Conservation (phyloP, 2,888 invertebrate species). For the Amaurobius ferox region DNA sequence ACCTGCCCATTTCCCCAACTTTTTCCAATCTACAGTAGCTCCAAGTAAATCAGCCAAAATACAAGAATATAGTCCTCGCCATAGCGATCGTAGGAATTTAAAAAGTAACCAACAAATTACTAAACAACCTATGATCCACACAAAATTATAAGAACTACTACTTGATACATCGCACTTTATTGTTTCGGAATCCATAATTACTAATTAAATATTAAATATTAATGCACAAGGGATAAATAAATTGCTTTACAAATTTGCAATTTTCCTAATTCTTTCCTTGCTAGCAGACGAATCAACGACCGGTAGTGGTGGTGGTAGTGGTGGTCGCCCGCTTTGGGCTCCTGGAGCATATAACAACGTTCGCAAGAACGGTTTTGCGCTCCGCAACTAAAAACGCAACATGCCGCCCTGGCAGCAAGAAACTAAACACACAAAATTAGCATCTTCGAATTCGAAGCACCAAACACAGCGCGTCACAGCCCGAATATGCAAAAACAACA, state of each 20-base stretch:
- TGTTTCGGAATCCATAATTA: neutral
- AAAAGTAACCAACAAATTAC: slow-evolving; percentile 41
- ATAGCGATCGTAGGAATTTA: slow-evolving; percentile 47
- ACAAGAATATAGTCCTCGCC: slow-evolving; percentile 77
- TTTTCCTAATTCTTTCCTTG: neutral
- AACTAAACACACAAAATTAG: too few species aligned
- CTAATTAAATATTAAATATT: neutral
- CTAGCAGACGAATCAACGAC: slow-evolving; percentile 15
- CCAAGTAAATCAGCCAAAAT: slow-evolving; percentile 81
- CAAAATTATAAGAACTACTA: slow-evolving; percentile 25
- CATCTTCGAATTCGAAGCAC: too few species aligned
- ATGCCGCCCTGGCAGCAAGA: too few species aligned
- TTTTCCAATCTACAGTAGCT: slow-evolving; percentile 81
- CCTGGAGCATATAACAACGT: too few species aligned
- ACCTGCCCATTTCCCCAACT: slow-evolving; percentile 89
- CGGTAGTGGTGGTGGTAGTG: too few species aligned
- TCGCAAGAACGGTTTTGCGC: too few species aligned
- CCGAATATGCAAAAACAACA: too few species aligned
- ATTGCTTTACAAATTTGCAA: too few species aligned
- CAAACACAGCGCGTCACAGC: too few species aligned
- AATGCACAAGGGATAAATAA: too few species aligned
- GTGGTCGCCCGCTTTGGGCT: too few species aligned
- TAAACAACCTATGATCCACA: slow-evolving; percentile 40
- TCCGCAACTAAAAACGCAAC: too few species aligned
- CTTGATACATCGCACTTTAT: slow-evolving; percentile 20